Conservation (phyloP, 2,797 vertebrate genomes). For the Chrysocyon brachyurus region DNA sequence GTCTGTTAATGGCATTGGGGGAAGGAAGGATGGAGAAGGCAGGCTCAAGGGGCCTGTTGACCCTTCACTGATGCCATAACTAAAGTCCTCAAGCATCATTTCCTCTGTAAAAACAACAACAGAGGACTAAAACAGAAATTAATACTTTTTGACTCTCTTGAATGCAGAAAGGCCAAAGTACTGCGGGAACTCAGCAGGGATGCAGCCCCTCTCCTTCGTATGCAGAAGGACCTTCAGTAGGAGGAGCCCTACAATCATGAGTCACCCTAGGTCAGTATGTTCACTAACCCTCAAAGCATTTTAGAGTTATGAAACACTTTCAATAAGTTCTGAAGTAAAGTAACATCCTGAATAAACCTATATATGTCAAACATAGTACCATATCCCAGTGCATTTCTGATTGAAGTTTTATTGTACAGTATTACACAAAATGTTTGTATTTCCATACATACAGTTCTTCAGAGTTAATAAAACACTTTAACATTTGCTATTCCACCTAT, state of each 20-base stretch:
- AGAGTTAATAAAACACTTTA: conserved; percentile 29
- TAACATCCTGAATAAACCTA: background rate
- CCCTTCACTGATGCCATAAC: background rate
- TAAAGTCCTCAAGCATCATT: background rate
- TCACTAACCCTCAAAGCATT: background rate
- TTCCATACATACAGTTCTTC: background rate
- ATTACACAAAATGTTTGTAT: conserved; percentile 25
- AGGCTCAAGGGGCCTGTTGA: background rate
- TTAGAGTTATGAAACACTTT: background rate
- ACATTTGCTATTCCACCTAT: conserved; percentile 50
- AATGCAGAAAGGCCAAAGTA: background rate
- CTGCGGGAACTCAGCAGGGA: background rate
- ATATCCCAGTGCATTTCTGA: background rate
- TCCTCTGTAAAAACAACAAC: background rate
- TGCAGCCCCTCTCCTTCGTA: background rate
- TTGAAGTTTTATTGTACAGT: conserved; percentile 2
- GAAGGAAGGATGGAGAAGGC: background rate
- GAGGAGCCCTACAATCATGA: background rate
- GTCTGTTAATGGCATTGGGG: background rate
- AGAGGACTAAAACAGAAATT: background rate
- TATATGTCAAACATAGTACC: background rate
- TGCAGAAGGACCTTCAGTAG: background rate
- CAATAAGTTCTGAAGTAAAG: background rate
- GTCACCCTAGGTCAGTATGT: background rate
- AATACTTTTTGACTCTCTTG: background rate